Conservation (phyloP, 2,113 vertebrate species). For the Spea bombifrons region DNA sequence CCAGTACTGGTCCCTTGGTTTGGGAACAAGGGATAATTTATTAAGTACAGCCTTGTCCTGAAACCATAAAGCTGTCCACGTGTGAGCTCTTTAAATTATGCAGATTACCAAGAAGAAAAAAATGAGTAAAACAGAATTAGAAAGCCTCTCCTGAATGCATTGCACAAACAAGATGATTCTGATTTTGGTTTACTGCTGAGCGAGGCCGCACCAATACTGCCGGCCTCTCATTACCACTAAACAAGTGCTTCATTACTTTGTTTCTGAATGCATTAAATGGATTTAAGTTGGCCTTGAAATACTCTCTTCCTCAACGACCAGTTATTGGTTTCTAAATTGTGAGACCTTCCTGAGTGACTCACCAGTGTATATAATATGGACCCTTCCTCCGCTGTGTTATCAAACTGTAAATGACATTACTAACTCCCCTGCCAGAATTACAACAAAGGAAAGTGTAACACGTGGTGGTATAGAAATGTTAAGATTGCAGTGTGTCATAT, state of each 20-base stretch:
- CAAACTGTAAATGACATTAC: slow-evolving; percentile 28
- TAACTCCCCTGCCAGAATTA: slow-evolving; percentile 17
- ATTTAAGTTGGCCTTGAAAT: slow-evolving; percentile 29
- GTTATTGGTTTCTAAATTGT: slow-evolving; percentile 27
- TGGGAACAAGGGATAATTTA: too few relatives aligned
- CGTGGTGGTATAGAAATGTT: too few relatives aligned
- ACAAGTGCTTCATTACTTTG: slow-evolving; percentile 37
- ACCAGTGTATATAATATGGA: slow-evolving; percentile 21
- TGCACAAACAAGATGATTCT: slow-evolving; percentile 21
- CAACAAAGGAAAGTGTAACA: slow-evolving; percentile 1
- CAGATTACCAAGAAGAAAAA: background rate
- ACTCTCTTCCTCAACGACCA: slow-evolving; percentile 24
- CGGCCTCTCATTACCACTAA: slow-evolving; percentile 43
- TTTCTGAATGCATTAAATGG: slow-evolving; percentile 44
- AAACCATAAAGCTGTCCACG: too few relatives aligned
- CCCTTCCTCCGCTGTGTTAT: slow-evolving; percentile 31
- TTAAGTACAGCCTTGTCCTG: too few relatives aligned
- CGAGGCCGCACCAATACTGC: slow-evolving; percentile 36
- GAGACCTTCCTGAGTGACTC: slow-evolving; percentile 27
- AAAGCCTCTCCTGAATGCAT: background rate
- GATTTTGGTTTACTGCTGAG: slow-evolving; percentile 20
- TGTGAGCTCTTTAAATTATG: slow-evolving; percentile 1
- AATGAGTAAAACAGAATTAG: slow-evolving; percentile 10
- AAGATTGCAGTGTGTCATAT: too few relatives aligned
- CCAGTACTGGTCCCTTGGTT: too few relatives aligned